Percentiles rank a stretch among this genome's conserved stretches.
Evolutionary conservation across 2,113 vertebrate species (phyloP).

Genomic region (Hystrix cristata): DNA sequence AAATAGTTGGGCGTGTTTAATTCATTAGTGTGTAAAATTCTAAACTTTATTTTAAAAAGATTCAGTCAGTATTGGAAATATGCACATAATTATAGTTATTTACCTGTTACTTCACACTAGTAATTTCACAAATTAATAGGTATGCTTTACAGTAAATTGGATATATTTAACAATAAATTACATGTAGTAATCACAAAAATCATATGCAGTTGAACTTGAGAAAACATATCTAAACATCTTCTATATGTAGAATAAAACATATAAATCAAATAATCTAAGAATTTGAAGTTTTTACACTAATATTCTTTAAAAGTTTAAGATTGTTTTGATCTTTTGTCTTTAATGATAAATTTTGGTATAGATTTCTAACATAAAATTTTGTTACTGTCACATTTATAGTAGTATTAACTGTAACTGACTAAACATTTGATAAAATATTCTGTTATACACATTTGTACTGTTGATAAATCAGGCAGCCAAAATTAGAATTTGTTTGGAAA

Average conservation of each 20-base stretch:
- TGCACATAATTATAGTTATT: neutral
- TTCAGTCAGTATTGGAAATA: conserved; percentile 5
- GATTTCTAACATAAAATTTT: neutral
- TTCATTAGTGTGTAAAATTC: neutral
- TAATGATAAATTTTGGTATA: neutral
- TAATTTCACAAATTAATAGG: neutral
- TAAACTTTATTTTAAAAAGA: conserved; percentile 3
- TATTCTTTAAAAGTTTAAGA: neutral
- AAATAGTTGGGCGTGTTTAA: neutral
- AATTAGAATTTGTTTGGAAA: conserved; percentile 43
- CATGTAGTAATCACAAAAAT: neutral
- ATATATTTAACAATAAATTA: neutral
- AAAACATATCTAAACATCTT: neutral
- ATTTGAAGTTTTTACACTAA: conserved; percentile 4
- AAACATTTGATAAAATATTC: neutral
- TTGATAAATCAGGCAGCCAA: conserved; percentile 3
- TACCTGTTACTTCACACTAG: neutral
- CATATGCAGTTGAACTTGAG: neutral
- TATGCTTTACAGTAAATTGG: neutral
- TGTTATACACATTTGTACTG: neutral
- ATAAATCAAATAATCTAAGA: neutral
- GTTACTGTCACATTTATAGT: neutral
- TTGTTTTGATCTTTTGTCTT: conserved; percentile 29
- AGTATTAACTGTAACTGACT: neutral
- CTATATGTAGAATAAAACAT: neutral